Conservation (phyloP, 2,113 vertebrate species). For the Spermophilus dauricus region DNA sequence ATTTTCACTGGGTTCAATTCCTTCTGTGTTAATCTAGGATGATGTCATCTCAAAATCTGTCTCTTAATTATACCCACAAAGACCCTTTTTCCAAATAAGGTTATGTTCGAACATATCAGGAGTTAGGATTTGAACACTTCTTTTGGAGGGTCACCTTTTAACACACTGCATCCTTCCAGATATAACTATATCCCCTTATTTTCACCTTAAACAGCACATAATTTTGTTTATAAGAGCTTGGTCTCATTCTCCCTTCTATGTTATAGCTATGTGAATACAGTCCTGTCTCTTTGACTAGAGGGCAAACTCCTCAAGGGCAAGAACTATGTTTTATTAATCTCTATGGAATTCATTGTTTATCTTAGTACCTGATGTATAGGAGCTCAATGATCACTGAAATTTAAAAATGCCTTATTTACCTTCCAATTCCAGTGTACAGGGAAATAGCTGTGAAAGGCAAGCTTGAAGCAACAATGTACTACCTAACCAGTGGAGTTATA, state of each 20-base stretch:
- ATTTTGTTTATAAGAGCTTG: background rate
- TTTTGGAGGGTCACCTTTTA: background rate
- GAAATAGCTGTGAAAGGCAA: conserved; percentile 11
- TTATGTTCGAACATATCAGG: background rate
- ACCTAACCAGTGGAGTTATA: background rate
- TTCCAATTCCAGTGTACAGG: background rate
- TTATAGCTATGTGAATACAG: background rate
- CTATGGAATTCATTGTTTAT: background rate
- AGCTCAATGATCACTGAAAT: conserved; percentile 35
- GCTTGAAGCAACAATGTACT: background rate
- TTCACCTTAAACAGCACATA: background rate
- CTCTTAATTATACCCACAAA: conserved; percentile 55
- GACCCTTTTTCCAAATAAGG: background rate
- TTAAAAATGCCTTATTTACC: background rate
- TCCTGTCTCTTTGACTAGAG: background rate
- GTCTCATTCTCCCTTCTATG: background rate
- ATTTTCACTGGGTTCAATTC: background rate
- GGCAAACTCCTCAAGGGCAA: background rate
- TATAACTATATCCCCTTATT: background rate
- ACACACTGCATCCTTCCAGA: background rate
- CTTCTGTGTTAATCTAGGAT: conserved; percentile 22
- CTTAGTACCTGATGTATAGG: background rate
- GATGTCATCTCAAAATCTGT: conserved; percentile 4
- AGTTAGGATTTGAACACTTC: background rate
- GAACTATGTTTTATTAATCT: conserved; percentile 34